Evolutionary conservation across 2,113 vertebrate genomes (phyloP), one percentile per base, ranked within the genome.

Genomic region (Condylura cristata): DNA sequence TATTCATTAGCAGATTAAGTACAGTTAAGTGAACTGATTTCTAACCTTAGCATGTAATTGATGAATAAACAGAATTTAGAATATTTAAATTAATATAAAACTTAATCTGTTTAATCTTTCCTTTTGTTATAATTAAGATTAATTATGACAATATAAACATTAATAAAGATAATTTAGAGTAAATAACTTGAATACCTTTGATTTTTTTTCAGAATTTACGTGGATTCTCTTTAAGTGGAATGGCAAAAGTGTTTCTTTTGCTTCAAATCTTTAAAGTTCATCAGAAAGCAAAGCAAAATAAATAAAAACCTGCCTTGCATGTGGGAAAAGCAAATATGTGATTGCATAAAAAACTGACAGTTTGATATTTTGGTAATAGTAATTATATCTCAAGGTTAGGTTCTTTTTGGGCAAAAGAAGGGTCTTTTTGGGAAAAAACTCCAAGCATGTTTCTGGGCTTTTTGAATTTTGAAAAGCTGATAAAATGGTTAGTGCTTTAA

Each of bases 181-280:
- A 84, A 89, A 58, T 81, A 56, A 72, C 5, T 63, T 82, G 74
- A 1, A 66, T 56, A 13, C 0, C 30, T 94, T 90, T 92, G 7
- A 51, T 46, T 94, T 84, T 82, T 87, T 89, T 53, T 17, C 22
- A 6, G 48, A 95, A 76, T 93, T 86, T 81, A 84, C 46, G 72
- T 96, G 60, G 48, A 87, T 71, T 96, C 58, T 93, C 10, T 96
- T 78, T 53, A 66, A 90, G 39, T 58, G 22, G 26, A 95, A 93
- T 32, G 74, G 9, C n/a, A 63, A 58, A 90, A 95, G 66, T 60
- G 11, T 84, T 93, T 95, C 17, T 84, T 22, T 78, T 90, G 16
- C 2, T 88, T 92, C 32, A 82, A 91, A 70, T 91, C 26, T 88
- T 94, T 48, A 81, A 91, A 95, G 70, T n/a, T 85, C 51, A 92